A percentile compares a stretch with the other conserved stretches of the same genome.
Conservation (phyloP, 2,113 vertebrate genomes). For the Setophaga petechia region DNA sequence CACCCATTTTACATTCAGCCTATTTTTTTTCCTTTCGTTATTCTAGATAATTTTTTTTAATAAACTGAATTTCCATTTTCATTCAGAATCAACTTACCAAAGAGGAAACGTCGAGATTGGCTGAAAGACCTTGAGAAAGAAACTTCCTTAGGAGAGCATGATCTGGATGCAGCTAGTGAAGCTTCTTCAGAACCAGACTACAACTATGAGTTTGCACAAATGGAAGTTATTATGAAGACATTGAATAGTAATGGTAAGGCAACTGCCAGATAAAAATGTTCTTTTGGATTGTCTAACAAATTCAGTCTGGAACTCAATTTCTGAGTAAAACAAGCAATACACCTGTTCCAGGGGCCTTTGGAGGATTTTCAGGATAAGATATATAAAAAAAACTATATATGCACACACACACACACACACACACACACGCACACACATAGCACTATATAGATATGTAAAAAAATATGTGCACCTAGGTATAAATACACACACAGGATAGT, state of each 20-base stretch:
- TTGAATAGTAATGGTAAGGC: conserved; percentile 91
- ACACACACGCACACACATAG: no score
- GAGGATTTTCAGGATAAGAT: neutral
- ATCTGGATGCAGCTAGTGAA: conserved; percentile 93
- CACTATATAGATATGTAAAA: neutral
- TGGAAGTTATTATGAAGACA: conserved; percentile 99
- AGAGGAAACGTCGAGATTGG: conserved; percentile 91
- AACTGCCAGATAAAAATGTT: neutral
- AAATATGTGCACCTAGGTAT: neutral
- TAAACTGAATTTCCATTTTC: neutral
- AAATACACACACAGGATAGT: neutral
- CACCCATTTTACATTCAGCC: neutral
- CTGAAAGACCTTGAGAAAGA: conserved; percentile 92
- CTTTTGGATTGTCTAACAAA: neutral
- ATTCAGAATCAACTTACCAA: conserved; percentile 92
- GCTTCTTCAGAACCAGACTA: conserved; percentile 98
- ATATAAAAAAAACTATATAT: neutral
- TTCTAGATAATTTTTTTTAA: neutral
- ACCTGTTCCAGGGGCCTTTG: neutral
- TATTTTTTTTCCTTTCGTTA: neutral
- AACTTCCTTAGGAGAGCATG: conserved; percentile 81
- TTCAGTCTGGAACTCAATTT: neutral
- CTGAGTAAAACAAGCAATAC: neutral
- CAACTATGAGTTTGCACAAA: conserved; percentile 98
- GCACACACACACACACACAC: no score